Evolutionary conservation across 1,140 invertebrate genomes (phyloP).

Genomic region (Pogonomyrmex californicus): DNA sequence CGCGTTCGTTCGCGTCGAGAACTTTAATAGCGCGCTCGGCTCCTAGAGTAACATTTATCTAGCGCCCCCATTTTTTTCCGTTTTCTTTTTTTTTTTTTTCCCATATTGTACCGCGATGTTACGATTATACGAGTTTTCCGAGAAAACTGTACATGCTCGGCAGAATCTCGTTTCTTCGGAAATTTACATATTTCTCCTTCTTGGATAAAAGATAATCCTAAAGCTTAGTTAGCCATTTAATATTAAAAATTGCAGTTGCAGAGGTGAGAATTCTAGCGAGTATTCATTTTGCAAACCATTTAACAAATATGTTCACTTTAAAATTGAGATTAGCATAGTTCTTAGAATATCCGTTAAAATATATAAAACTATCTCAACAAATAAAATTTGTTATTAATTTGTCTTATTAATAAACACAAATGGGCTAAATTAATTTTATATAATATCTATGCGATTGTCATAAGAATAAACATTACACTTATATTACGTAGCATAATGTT

Average conservation of each 20-base stretch:
- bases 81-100: too few relatives aligned
- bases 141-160: slow-evolving; percentile 15
- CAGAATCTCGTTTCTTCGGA: slow-evolving; percentile 14
- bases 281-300: not conserved
- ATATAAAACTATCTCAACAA: not conserved
- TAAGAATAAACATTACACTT: slow-evolving; percentile 2
- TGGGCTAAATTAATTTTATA: not conserved
- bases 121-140: slow-evolving; percentile 37
- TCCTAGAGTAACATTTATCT: slow-evolving; percentile 54
- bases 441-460: too few relatives aligned
- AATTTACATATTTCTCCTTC: slow-evolving; percentile 46
- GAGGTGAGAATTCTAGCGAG: not conserved
- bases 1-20: slow-evolving; percentile 29
- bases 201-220: slow-evolving; percentile 15
- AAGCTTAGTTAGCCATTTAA: slow-evolving; percentile 14
- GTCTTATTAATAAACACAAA: slow-evolving; percentile 1
- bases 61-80: slow-evolving; percentile 20
- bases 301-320: not conserved
- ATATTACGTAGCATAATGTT: not conserved
- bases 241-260: not conserved
- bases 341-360: slow-evolving; percentile 9
- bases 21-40: slow-evolving; percentile 49
- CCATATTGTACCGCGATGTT: slow-evolving; percentile 19
- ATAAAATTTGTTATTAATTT: not conserved
- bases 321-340: not conserved